Evolutionary conservation across 2,113 vertebrate species (phyloP).

Genomic region (Mesocricetus auratus): DNA sequence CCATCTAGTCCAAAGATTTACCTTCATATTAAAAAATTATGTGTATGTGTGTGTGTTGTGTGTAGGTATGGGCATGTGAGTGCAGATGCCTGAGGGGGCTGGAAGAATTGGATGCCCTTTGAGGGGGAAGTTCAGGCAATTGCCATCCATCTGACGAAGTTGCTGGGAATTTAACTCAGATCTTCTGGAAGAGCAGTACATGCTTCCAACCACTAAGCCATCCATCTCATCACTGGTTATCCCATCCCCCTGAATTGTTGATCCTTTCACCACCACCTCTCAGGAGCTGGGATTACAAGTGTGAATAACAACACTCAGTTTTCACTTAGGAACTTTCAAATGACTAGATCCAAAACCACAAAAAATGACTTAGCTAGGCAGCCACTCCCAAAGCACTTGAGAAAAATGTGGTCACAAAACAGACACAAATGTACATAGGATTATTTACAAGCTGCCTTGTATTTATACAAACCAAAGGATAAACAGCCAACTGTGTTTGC

Average conservation of each 20-base stretch:
- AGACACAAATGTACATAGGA: neutral
- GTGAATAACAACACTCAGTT: neutral
- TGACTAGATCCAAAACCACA: neutral
- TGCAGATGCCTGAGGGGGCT: neutral
- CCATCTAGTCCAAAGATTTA: neutral
- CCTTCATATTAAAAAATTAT: neutral
- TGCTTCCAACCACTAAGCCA: neutral
- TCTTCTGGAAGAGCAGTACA: neutral
- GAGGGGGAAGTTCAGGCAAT: neutral
- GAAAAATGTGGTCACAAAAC: neutral
- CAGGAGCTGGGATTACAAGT: neutral
- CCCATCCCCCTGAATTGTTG: neutral
- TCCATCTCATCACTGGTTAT: neutral
- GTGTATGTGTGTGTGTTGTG: neutral
- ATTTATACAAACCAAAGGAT: slow-evolving; percentile 49
- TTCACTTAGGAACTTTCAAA: neutral
- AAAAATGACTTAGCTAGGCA: neutral
- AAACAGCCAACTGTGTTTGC: neutral
- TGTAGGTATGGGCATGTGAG: neutral
- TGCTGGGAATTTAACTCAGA: neutral
- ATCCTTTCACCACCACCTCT: neutral
- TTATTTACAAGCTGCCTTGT: neutral
- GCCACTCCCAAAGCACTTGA: slow-evolving; percentile 4
- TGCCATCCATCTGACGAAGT: neutral
- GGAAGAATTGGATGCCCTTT: neutral